Evolutionary conservation across 2,888 invertebrate species (phyloP), one percentile per base, ranked within the genome.

Genomic region (Tenthredo scrophulariae): DNA sequence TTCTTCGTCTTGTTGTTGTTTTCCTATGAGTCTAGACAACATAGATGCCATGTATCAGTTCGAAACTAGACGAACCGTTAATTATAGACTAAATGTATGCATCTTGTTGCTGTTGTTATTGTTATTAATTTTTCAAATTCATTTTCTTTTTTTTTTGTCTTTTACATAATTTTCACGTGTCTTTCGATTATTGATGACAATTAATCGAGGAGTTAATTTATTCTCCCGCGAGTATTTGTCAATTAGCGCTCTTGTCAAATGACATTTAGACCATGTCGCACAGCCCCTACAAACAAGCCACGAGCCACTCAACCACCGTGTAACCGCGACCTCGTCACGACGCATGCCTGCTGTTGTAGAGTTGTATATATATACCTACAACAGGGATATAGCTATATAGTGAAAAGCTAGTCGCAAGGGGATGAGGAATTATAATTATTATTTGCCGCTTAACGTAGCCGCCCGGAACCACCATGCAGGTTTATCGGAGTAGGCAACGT

Each of bases 271-370:
- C 80, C 80, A 80, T 80, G 80, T 80, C 62, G 40, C 33, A 18
- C 22, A 80, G 37, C 80, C 80, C n/a, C 80, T 37, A 80, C 80
- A 80, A 80, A 80, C 80, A 80, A 80, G 62, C 80, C 80, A 58
- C 22, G 40, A 80, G 80, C 29, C 80, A 80, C 80, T 80, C 80
- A 80, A 80, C 80, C 58, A 80, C 80, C 80, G 80, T 80, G 80
- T 80, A 80, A 80, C 80, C 80, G 62, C 80, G 58, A 80, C 29
- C 58, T 80, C 80, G 80, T 62, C 80, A 77, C 22, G 46, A 50
- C 50, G 50, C 54, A 80, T 77, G 50, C 77, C 50, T 77, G 50
- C 46, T 67, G 67, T 33, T 67, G 6, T 67, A 67, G 22, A 18
- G 67, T 67, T 67, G 18, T 67, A 33, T 67, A 29, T 26, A 37